Evolutionary conservation across 2,113 vertebrate species (phyloP).

Genomic region (Oreotrochilus melanogaster): DNA sequence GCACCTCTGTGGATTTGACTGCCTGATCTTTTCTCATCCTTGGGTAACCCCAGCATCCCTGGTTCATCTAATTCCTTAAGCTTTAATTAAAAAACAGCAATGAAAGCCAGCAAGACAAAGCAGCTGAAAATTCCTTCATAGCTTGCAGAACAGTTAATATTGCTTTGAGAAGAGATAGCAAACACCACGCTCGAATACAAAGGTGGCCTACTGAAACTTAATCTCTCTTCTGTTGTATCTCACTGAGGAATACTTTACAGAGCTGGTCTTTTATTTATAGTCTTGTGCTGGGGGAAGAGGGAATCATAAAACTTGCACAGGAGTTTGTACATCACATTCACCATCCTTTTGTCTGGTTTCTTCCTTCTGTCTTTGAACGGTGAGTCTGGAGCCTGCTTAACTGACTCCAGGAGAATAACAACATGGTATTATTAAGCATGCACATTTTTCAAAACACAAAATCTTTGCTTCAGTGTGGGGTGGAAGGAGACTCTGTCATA

Average conservation of each 20-base stretch:
- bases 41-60: conserved; percentile 50
- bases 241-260: neutral
- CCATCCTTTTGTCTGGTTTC: neutral
- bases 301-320: neutral
- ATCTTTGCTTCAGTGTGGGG: fast-evolving
- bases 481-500: too few species aligned
- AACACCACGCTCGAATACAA: neutral
- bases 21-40: conserved; percentile 58
- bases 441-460: neutral
- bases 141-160: conserved; percentile 11
- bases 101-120: conserved; percentile 73
- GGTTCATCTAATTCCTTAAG: conserved; percentile 76
- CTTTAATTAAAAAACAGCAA: conserved; percentile 74
- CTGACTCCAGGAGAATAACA: neutral
- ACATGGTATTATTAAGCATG: neutral
- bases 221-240: neutral
- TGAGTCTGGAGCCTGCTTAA: neutral
- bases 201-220: conserved; percentile 34
- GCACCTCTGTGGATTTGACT: conserved; percentile 30
- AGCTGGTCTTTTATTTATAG: neutral
- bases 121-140: conserved; percentile 62
- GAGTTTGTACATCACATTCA: neutral
- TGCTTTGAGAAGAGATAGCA: neutral
- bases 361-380: fast-evolving
- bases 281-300: neutral